phyloP scores from a whole-genome alignment of 2,797 vertebrate species.

The Clarias laeviceps region DNA sequence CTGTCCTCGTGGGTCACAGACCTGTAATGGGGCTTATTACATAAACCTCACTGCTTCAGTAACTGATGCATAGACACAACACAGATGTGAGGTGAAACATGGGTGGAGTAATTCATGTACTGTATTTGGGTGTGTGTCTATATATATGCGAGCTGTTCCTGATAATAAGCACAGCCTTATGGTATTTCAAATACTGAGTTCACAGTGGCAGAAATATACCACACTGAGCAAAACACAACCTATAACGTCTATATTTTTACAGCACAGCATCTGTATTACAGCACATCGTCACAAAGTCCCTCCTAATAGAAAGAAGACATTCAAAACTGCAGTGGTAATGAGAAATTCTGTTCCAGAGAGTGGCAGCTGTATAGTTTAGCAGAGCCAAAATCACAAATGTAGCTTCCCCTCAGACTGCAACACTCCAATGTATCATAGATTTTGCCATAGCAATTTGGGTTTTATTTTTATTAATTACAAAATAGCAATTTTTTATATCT shows the following conservation, averaged over 20 bases:
- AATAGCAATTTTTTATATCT: not conserved
- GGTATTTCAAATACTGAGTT: not conserved
- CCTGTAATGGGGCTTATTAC: conserved; percentile 59
- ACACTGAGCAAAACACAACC: not conserved
- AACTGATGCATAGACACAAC: conserved; percentile 3
- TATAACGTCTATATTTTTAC: not conserved
- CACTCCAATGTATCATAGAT: not conserved
- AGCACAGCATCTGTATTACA: not conserved
- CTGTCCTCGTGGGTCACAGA: conserved; percentile 49
- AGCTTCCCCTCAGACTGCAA: not conserved
- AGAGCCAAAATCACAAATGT: not conserved
- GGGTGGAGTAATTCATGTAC: conserved; percentile 19
- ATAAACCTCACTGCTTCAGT: conserved; percentile 51
- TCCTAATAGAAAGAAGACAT: not conserved
- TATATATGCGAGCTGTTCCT: not conserved
- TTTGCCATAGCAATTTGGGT: not conserved
- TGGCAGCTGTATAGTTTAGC: not conserved
- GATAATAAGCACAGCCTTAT: not conserved
- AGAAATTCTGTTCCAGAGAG: not conserved
- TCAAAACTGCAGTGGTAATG: not conserved
- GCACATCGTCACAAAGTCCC: not conserved
- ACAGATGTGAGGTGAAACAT: not conserved
- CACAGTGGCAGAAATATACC: not conserved
- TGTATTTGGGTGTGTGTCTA: conserved; percentile 24
- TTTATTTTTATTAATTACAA: not conserved